Conservation (phyloP, 2,888 invertebrate genomes). For the Noctua comes region DNA sequence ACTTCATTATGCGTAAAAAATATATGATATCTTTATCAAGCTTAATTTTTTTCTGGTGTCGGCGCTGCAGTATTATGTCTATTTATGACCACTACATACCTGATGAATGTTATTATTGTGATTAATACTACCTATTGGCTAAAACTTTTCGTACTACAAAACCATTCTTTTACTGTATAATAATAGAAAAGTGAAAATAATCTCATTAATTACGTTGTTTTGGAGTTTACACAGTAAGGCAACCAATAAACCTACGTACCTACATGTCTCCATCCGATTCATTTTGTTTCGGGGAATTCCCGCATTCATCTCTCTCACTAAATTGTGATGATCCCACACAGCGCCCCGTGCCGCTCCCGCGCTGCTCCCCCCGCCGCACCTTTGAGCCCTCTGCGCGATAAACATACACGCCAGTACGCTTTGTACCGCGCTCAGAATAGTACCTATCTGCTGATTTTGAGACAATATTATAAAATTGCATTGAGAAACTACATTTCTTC, state of each 20-base stretch:
- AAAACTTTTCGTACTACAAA: neutral
- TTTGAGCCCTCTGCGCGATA: neutral
- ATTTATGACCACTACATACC: slow-evolving; percentile 9
- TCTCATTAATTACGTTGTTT: neutral
- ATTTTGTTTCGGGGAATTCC: neutral
- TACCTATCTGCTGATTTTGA: neutral
- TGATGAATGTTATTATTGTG: slow-evolving; percentile 2
- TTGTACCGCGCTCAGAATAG: slow-evolving; percentile 2
- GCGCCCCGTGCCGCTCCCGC: neutral
- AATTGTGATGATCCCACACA: too few relatives aligned
- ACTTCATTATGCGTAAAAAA: neutral
- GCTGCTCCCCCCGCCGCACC: neutral
- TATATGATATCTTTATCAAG: neutral
- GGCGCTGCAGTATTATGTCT: neutral
- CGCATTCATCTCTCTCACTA: too few relatives aligned
- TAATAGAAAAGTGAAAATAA: neutral
- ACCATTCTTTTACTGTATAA: neutral
- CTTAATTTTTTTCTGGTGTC: neutral
- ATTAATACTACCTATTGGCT: neutral
- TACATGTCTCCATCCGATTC: neutral
- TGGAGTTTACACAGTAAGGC: neutral
- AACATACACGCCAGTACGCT: neutral
- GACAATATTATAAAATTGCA: neutral
- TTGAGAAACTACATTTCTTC: slow-evolving; percentile 1
- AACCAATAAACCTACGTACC: too few relatives aligned